A percentile compares a stretch with the other conserved stretches of the same genome.
These are phyloP conservation scores for Oxystoma pomonae DNA, from an alignment of 2,888 invertebrate species.

Conservation along the genomic window DNA sequence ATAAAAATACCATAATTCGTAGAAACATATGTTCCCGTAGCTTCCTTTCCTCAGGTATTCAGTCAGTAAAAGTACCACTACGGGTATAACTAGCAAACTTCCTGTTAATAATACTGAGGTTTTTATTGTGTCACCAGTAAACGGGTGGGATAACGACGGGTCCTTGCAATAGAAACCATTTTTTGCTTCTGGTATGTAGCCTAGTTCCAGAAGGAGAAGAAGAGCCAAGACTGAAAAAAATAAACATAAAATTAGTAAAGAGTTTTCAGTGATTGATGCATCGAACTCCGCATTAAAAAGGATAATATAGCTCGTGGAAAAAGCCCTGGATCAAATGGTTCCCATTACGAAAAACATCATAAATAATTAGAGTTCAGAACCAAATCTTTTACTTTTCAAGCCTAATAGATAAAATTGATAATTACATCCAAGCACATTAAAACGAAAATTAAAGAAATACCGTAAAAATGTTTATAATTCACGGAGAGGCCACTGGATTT, in stretches of 20 bases:
- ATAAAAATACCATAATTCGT: conserved; percentile 47
- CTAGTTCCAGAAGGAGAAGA: conserved; percentile 60
- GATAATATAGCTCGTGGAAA: too few species aligned
- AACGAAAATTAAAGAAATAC: too few species aligned
- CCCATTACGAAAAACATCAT: too few species aligned
- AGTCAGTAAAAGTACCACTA: conserved; percentile 47
- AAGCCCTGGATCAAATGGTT: too few species aligned
- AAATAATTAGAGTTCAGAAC: background rate
- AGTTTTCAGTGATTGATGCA: too few species aligned
- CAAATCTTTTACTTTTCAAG: too few species aligned
- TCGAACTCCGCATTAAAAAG: too few species aligned
- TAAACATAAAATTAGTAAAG: too few species aligned
- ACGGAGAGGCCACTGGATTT: too few species aligned
- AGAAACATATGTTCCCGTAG: conserved; percentile 45
- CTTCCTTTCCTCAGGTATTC: conserved; percentile 43
- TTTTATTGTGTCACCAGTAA: conserved; percentile 64
- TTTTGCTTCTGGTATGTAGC: conserved; percentile 58
- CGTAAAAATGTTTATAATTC: too few species aligned
- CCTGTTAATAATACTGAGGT: conserved; percentile 53
- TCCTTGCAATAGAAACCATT: conserved; percentile 71
- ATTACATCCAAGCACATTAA: too few species aligned
- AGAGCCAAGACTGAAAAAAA: conserved; percentile 56
- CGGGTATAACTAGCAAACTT: conserved; percentile 51
- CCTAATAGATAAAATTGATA: too few species aligned
- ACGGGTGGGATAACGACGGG: conserved; percentile 62